Base-by-base conservation (phyloP, 92 coral and sea anemone species). In the Metridium senile region DNA sequence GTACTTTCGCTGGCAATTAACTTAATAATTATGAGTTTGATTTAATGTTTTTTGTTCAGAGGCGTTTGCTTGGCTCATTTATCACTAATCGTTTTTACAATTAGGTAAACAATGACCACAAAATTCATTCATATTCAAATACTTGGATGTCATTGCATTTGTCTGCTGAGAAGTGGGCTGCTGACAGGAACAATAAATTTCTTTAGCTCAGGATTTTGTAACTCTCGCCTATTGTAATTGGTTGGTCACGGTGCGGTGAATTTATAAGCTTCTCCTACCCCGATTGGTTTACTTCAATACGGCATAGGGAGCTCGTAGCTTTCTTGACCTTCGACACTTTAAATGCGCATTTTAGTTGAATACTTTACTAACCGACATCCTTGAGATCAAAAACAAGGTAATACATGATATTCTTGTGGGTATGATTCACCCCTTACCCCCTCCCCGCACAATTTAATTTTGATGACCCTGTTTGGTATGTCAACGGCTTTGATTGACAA, bases 61-160 rank as follows among this genome's bases (percentile, higher is more conserved):
- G 57, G 74, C 34, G 67, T 57, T 27, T 25, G 39, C 34, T 13
- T 1, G 68, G 2, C 76, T 79, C 75, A 70, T 79, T 66, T 79
- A 58, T 54, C 66, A 33, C 35, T 59, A 79, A 77, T 79, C 62
- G 32, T 79, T 31, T 31, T 39, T 70, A 34, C 77, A 70, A 63
- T 79, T 69, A 43, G 56, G 46, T 59, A 69, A 78, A 79, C 84
- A 79, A 79, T 56, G 84, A 26, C 43, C 69, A 58, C 64, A 58
- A 79, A 79, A 53, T 71, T 16, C 69, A 79, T 79, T 70, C 84
- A 79, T 67, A 79, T 79, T 79, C 53, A 73, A 73, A 73, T 71
- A 57, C 28, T 22, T 29, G 63, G 46, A 33, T 59, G 76, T 56
- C 6, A 72, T 1, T 47, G 26, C n/a, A 72, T 72, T 72, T 58